Evolutionary conservation across 1,140 invertebrate species (phyloP), one percentile per base, ranked within the genome.

Genomic region (Heliothis virescens): DNA sequence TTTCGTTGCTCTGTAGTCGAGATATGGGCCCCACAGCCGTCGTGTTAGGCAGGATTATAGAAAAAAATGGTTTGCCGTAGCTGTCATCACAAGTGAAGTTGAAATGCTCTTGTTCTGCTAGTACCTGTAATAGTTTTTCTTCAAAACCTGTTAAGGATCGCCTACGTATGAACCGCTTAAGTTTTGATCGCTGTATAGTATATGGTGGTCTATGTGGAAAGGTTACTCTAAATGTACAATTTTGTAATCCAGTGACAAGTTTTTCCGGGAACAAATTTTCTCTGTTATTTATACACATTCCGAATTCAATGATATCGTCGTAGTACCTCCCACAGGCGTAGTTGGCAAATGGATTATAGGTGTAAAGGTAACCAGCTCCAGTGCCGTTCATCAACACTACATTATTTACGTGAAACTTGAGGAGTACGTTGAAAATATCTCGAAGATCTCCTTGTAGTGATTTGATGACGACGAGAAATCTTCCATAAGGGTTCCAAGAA

Each of bases 171-270:
- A 41, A 7, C 5, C 9, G 4, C 34, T 41, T 41, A 41, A 41
- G 1, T 41, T 9, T 41, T 41, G 18, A 12, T 1, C 78, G 82
- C 53, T 90, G 62, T 2, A 89, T 83, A 5, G 83, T 72, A 47
- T 82, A 89, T 0, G 90, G 91, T 16, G 90, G 90, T 81, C 86
- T 86, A 47, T 90, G 82, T 1, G 89, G 47, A 9, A 79, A 76
- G 2, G 73, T 79, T 0, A 85, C 76, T 34, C 82, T 85, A 11
- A 92, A 77, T 0, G 83, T 87, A 71, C 91, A 93, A 53, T 73
- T 72, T 18, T 48, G 26, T 12, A 83, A 21, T 26, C 77, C 73
- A 7, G 78, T 87, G n/a, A 79, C 57, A 1, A 83, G 53, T 73
- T 86, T 87, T 2, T 82, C 47, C 16, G 86, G 85, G 60, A 83